A percentile compares a stretch with the other conserved stretches of the same genome.
phyloP scores from a whole-genome alignment of 2,797 vertebrate genomes.

The Geotria australis region DNA sequence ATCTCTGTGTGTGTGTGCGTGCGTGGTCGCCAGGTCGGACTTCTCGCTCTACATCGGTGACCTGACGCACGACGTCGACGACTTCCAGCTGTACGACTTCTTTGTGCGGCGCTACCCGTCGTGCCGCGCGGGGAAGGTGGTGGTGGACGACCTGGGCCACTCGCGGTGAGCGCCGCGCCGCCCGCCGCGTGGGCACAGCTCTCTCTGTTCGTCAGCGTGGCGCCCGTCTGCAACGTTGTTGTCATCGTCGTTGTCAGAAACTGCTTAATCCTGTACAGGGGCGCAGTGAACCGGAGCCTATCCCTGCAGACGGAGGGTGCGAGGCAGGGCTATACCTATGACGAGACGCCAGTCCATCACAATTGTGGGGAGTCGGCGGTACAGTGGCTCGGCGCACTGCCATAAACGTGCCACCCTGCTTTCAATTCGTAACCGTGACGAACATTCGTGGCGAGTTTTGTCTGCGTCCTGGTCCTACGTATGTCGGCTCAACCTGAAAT shows the following conservation, averaged over 20 bases:
- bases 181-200: not conserved
- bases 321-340: too few species aligned
- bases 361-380: not conserved
- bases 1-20: too few species aligned
- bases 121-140: conserved; percentile 56
- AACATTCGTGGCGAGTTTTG: too few species aligned
- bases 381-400: too few species aligned
- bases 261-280: too few species aligned
- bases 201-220: not conserved
- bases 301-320: too few species aligned
- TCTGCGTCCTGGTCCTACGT: too few species aligned
- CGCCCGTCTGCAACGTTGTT: not conserved
- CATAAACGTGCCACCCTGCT: too few species aligned
- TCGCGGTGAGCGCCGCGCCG: conserved; percentile 89
- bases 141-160: conserved; percentile 51
- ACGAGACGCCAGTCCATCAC: too few species aligned
- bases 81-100: conserved; percentile 76
- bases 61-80: conserved; percentile 57
- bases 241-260: not conserved
- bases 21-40: conserved; percentile 32
- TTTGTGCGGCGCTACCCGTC: conserved; percentile 70
- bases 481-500: too few species aligned
- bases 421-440: too few species aligned
- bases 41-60: conserved; percentile 67
- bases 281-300: too few species aligned